phyloP scores from a whole-genome alignment of 1,140 invertebrate genomes.

The Pogonomyrmex californicus region DNA sequence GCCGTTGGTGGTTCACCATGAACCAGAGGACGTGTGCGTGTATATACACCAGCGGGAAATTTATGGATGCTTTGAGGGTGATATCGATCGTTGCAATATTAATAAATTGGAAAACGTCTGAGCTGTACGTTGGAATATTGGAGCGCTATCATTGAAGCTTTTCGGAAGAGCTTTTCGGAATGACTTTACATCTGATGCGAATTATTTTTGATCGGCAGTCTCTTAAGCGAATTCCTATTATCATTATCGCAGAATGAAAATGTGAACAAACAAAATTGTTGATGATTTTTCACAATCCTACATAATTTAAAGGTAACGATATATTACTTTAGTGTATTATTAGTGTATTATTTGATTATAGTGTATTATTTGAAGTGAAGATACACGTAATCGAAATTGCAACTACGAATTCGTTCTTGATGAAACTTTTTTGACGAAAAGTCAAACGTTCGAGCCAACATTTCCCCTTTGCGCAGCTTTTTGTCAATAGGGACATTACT shows the following conservation, averaged over 20 bases:
- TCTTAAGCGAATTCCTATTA: not conserved
- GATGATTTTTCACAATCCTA: not conserved
- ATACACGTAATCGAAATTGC: not conserved
- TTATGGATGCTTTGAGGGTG: slow-evolving; percentile 63
- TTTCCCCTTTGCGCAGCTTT: slow-evolving; percentile 24
- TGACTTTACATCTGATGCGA: not conserved
- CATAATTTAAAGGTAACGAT: not conserved
- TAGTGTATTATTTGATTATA: not conserved
- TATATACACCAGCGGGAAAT: slow-evolving; percentile 45
- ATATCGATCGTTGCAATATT: slow-evolving; percentile 73
- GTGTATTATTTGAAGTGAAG: not conserved
- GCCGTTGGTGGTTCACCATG: slow-evolving; percentile 60
- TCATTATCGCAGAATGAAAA: not conserved
- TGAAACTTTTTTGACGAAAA: not conserved
- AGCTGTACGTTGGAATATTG: slow-evolving; percentile 3
- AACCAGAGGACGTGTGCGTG: slow-evolving; percentile 59
- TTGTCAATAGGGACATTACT: slow-evolving; percentile 35
- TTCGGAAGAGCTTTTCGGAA: not conserved
- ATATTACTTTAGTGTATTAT: not conserved
- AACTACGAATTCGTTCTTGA: not conserved
- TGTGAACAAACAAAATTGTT: not conserved
- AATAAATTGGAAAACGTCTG: slow-evolving; percentile 65
- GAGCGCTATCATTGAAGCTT: not conserved
- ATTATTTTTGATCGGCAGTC: not conserved
- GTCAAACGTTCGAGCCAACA: not conserved